phyloP scores from a whole-genome alignment of 2,888 invertebrate genomes.

The Eupithecia subfuscata region DNA sequence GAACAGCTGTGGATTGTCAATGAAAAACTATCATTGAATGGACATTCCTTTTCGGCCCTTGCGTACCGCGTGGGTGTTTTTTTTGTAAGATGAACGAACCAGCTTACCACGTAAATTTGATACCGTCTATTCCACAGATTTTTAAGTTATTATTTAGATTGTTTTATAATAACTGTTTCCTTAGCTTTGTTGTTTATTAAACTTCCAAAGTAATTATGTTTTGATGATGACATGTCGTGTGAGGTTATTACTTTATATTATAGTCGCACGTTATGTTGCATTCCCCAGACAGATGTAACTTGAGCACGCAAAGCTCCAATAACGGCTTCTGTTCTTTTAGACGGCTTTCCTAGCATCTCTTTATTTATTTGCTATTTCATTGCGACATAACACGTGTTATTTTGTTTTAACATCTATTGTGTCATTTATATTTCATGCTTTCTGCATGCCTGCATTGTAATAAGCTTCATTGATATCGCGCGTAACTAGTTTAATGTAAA shows the following conservation, averaged over 20 bases:
- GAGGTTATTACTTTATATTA: constrained; percentile 45
- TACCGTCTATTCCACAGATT: constrained; percentile 36
- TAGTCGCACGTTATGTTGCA: constrained; percentile 51
- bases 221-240: constrained; percentile 57
- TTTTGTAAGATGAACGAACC: constrained; percentile 33
- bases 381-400: constrained; percentile 60
- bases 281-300: constrained; percentile 52
- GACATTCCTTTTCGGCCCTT: constrained; percentile 51
- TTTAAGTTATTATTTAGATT: constrained; percentile 31
- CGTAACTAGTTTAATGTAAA: neutral
- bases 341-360: constrained; percentile 52
- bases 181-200: constrained; percentile 37
- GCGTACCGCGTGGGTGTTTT: constrained; percentile 49
- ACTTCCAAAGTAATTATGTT: constrained; percentile 51
- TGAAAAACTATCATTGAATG: constrained; percentile 61
- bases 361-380: constrained; percentile 59
- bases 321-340: constrained; percentile 68
- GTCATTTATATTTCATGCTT: constrained; percentile 51
- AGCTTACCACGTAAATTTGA: constrained; percentile 37
- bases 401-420: constrained; percentile 59
- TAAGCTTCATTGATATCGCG: constrained; percentile 32
- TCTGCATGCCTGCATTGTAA: constrained; percentile 46
- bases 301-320: constrained; percentile 64
- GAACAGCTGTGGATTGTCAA: constrained; percentile 59
- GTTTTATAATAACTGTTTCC: constrained; percentile 35